Evolutionary conservation across 2,113 vertebrate species (phyloP), one percentile per base, ranked within the genome.

Genomic region (Gila orcuttii): DNA sequence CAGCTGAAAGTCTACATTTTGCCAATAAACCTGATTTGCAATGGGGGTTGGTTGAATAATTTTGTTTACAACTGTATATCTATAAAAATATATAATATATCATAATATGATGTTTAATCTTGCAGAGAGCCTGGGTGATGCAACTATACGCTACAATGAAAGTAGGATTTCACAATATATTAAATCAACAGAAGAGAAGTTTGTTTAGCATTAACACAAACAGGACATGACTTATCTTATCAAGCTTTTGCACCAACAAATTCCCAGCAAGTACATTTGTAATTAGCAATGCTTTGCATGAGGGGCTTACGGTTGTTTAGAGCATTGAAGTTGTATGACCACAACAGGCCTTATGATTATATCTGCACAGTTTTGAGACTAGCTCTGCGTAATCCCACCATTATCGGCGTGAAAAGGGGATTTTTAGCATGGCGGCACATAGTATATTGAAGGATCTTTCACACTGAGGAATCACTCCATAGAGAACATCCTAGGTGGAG

Each of bases 361-460:
- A 28, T 73, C 79, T 84, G 69, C 57, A 64, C 0, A 2, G 39
- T 6, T 5, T 42, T n/a, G 59, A 84, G 83, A 60, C 57, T 86
- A 23, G 23, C 75, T 81, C 73, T 69, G 52, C 66, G 15, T 31
- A 47, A 86, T 57, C 21, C 21, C 47, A 45, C 47, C 25, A 0
- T 75, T 52, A 75, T 87, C 39, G 28, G 42, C 28, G 4, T 11
- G 25, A 52, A 42, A 76, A 84, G 45, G 1, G 17, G 23, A 12
- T 47, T 81, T 68, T 81, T 68, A 50, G 39, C 39, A 66, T 33
- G 60, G 28, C 15, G 19, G 17, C 62, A 52, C 9, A 52, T 52
- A 36, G 62, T 42, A 83, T 78, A 86, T 88, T 73, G 50, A 79
- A 78, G 68, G 73, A 36, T 66, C 25, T 59, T 8, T 39, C 23